Conservation (phyloP, 1,140 invertebrate species). For the Camponotus floridanus region DNA sequence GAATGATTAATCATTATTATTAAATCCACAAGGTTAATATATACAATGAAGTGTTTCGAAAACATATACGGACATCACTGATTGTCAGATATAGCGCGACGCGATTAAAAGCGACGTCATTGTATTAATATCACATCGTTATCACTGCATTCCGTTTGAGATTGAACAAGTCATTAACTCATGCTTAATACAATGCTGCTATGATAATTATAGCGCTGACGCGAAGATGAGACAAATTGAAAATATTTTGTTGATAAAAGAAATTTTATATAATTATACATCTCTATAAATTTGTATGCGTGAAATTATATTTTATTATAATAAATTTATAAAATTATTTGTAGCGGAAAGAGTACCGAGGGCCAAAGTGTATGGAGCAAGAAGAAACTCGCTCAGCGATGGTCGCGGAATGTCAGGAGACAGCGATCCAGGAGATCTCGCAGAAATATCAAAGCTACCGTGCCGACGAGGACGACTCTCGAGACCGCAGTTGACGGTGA, state of each 20-base stretch:
- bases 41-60: conserved; percentile 34
- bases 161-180: conserved; percentile 11
- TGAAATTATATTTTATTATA: too few relatives aligned
- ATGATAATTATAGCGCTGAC: conserved; percentile 40
- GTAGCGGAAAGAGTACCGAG: conserved; percentile 19
- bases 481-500: conserved; percentile 45
- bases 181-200: conserved; percentile 16
- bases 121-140: conserved; percentile 20
- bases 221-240: too few relatives aligned
- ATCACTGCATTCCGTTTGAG: conserved; percentile 13
- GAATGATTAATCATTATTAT: conserved; percentile 42
- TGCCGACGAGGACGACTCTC: not conserved
- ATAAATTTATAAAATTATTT: conserved; percentile 3
- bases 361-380: conserved; percentile 51
- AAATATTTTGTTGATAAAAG: not conserved
- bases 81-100: not conserved
- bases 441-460: conserved; percentile 58
- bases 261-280: not conserved
- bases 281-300: not conserved
- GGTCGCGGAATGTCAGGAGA: conserved; percentile 67
- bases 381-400: conserved; percentile 67
- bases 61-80: not conserved
- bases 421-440: conserved; percentile 72
- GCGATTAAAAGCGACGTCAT: conserved; percentile 26
- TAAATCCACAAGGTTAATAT: conserved; percentile 9